Conservation (phyloP, 2,113 vertebrate species). For the Grallaria varia region DNA sequence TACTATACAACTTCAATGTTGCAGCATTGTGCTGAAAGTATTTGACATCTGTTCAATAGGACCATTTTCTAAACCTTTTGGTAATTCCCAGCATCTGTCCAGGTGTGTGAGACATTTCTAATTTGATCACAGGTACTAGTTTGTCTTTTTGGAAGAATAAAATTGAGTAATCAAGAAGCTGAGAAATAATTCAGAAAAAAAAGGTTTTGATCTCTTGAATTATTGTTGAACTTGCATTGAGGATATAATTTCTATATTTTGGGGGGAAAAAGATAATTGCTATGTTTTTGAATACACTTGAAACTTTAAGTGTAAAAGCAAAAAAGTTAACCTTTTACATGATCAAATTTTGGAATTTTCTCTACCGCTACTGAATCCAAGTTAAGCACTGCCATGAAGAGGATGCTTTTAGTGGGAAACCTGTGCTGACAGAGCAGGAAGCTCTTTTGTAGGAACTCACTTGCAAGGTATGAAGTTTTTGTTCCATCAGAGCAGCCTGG, state of each 20-base stretch:
- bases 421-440: not conserved
- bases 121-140: not conserved
- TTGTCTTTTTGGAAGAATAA: not conserved
- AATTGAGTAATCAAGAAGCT: not conserved
- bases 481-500: not conserved
- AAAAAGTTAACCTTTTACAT: not conserved
- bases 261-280: not conserved
- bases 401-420: not conserved
- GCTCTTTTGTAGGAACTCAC: not conserved
- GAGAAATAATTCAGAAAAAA: not conserved
- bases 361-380: not conserved
- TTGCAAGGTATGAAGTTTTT: not conserved
- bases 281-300: not conserved
- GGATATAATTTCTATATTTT: not conserved
- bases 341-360: not conserved
- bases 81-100: not conserved
- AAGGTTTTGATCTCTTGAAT: not conserved
- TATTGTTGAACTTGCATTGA: not conserved
- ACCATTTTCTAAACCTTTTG: conserved; percentile 46
- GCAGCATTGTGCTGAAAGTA: not conserved
- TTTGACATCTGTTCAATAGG: not conserved
- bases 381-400: conserved; percentile 40
- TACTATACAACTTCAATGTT: not conserved
- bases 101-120: not conserved
- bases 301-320: not conserved